These are phyloP conservation scores for Coregonus suidteri DNA, from an alignment of 2,797 vertebrate species.

Conservation along the genomic window DNA sequence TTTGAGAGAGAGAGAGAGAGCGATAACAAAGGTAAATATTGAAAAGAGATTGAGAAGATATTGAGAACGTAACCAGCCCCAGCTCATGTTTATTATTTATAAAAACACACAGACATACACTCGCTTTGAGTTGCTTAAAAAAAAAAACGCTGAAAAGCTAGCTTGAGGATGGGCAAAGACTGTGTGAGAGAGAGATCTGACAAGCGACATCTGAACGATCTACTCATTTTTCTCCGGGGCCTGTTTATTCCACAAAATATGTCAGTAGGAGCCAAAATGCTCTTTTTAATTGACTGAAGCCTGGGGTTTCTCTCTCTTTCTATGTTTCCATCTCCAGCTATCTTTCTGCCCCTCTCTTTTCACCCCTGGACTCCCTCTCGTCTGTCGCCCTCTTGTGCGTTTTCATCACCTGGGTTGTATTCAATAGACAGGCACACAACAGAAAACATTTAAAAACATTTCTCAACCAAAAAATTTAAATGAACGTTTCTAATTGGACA, in stretches of 20 bases:
- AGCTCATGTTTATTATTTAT: background rate
- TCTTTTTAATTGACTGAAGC: slow-evolving; percentile 34
- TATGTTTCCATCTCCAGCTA: background rate
- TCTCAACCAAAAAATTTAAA: background rate
- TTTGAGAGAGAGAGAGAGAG: slow-evolving; percentile 17
- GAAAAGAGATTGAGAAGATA: background rate
- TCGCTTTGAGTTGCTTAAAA: background rate
- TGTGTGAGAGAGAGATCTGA: background rate
- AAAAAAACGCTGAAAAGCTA: background rate
- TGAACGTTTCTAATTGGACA: background rate
- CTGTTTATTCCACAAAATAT: slow-evolving; percentile 37
- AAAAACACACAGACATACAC: background rate
- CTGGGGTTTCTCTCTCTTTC: background rate
- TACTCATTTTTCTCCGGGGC: slow-evolving; percentile 13
- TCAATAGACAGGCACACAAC: background rate
- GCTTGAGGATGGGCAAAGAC: background rate
- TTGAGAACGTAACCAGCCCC: background rate
- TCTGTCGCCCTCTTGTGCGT: slow-evolving; percentile 6
- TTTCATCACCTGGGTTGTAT: background rate
- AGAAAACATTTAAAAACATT: background rate
- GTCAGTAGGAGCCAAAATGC: slow-evolving; percentile 31
- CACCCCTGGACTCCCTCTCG: slow-evolving; percentile 21
- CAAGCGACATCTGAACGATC: background rate
- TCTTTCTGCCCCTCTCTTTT: background rate
- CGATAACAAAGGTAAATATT: background rate